Percentiles rank a stretch among this genome's conserved stretches.
Conservation (phyloP, 2,888 invertebrate species). For the Gryllus longicercus region DNA sequence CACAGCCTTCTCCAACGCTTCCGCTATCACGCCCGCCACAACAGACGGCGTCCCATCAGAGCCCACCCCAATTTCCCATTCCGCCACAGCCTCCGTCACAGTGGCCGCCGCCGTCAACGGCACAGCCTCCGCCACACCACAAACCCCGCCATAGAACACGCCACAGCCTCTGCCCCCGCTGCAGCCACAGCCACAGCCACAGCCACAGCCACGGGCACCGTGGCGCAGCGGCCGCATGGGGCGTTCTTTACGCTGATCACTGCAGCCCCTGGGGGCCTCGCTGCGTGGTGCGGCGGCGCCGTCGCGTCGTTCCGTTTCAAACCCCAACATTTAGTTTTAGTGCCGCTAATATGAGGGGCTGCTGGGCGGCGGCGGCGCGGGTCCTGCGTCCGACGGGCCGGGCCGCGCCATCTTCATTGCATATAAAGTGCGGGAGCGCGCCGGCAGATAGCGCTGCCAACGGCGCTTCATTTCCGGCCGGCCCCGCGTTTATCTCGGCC, state of each 20-base stretch:
- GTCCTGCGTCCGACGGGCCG: neutral
- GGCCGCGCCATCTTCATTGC: neutral
- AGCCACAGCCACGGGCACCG: neutral
- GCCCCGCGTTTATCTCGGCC: constrained; percentile 17
- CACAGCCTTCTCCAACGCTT: too few species aligned
- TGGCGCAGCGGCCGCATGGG: neutral
- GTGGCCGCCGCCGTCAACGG: too few species aligned
- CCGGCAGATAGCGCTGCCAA: neutral
- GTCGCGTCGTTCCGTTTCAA: neutral
- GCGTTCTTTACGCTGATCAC: constrained; percentile 8
- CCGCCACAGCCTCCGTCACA: too few species aligned
- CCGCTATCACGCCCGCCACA: too few species aligned
- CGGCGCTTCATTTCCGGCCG: constrained; percentile 7
- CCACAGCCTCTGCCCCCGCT: too few species aligned
- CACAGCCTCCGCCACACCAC: too few species aligned
- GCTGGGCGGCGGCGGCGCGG: neutral
- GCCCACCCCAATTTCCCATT: too few species aligned
- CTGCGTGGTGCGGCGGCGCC: neutral
- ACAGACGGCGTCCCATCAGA: too few species aligned
- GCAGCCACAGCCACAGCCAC: too few species aligned
- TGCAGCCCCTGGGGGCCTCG: neutral
- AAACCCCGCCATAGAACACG: too few species aligned
- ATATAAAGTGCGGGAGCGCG: neutral
- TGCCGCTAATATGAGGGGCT: neutral
- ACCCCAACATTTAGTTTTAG: constrained; percentile 17